Conservation (phyloP, 2,113 vertebrate species). For the Clinocottus analis region DNA sequence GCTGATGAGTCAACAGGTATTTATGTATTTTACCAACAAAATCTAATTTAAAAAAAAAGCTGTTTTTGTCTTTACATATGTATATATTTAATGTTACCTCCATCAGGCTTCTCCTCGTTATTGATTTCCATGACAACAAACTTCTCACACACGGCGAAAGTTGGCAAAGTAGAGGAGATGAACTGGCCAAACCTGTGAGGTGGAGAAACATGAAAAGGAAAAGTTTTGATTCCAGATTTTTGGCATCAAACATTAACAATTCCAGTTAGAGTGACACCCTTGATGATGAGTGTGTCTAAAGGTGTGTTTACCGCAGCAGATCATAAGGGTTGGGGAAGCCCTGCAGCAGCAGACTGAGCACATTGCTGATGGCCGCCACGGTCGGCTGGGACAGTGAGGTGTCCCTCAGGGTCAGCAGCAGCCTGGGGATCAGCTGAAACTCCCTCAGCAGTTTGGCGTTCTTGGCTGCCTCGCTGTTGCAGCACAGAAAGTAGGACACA, state of each 20-base stretch:
- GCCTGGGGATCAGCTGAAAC: constrained; percentile 94
- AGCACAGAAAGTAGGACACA: not conserved
- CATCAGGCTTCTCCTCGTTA: constrained; percentile 94
- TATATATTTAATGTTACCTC: constrained; percentile 77
- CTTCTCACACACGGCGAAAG: constrained; percentile 98
- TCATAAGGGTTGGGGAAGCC: constrained; percentile 95
- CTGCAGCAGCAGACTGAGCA: constrained; percentile 95
- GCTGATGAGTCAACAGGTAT: not conserved
- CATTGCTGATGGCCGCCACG: constrained; percentile 92
- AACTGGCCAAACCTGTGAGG: constrained; percentile 93
- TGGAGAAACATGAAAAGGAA: not conserved
- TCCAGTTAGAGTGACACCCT: too few species aligned
- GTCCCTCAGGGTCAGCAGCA: constrained; percentile 94
- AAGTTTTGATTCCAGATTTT: not conserved
- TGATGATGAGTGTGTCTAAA: not conserved
- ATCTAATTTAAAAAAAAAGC: not conserved
- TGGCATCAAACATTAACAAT: not conserved
- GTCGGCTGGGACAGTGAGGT: constrained; percentile 94
- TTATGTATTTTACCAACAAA: not conserved
- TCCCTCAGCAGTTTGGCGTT: constrained; percentile 96
- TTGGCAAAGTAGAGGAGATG: constrained; percentile 96
- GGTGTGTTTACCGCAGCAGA: constrained; percentile 88
- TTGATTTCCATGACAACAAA: constrained; percentile 98
- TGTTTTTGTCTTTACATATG: not conserved
- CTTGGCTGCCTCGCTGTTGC: constrained; percentile 92